A percentile compares a stretch with the other conserved stretches of the same genome.
Conservation (phyloP, 2,797 vertebrate genomes). For the Thamnophis elegans region DNA sequence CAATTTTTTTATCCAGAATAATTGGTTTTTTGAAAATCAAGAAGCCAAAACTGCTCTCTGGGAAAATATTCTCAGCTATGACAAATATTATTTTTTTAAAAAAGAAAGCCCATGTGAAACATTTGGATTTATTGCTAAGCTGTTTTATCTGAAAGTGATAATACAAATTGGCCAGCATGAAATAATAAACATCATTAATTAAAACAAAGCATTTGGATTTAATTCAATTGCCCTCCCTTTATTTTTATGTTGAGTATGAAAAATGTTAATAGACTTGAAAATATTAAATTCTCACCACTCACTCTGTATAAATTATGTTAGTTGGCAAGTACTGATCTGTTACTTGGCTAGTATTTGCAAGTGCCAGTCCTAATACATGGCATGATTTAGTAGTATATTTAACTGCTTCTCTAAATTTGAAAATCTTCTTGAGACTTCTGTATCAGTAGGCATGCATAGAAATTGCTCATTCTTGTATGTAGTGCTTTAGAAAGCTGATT, state of each 20-base stretch:
- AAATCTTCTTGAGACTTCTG: not conserved
- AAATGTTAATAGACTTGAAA: slow-evolving; percentile 33
- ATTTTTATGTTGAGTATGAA: slow-evolving; percentile 40
- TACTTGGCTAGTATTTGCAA: not conserved
- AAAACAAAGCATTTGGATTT: slow-evolving; percentile 52
- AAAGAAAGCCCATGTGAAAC: slow-evolving; percentile 41
- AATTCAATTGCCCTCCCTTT: slow-evolving; percentile 39
- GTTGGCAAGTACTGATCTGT: not conserved
- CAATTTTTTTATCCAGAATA: slow-evolving; percentile 10
- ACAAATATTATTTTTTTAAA: slow-evolving; percentile 56
- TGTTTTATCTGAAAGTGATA: slow-evolving; percentile 51
- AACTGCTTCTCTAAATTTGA: not conserved
- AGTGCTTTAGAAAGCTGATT: not conserved
- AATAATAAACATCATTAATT: slow-evolving; percentile 56
- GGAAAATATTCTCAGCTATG: slow-evolving; percentile 39
- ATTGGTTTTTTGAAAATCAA: slow-evolving; percentile 33
- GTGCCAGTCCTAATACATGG: not conserved
- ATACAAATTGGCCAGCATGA: slow-evolving; percentile 48
- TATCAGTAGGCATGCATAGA: not conserved
- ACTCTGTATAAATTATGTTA: slow-evolving; percentile 21
- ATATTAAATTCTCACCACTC: slow-evolving; percentile 17
- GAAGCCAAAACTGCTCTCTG: slow-evolving; percentile 42
- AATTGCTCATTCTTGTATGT: not conserved
- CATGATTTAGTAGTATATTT: not conserved
- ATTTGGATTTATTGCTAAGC: slow-evolving; percentile 41